Percentiles rank a stretch among this genome's conserved stretches.
Evolutionary conservation across 2,113 vertebrate species (phyloP).

Genomic region (Capricornis sumatraensis): DNA sequence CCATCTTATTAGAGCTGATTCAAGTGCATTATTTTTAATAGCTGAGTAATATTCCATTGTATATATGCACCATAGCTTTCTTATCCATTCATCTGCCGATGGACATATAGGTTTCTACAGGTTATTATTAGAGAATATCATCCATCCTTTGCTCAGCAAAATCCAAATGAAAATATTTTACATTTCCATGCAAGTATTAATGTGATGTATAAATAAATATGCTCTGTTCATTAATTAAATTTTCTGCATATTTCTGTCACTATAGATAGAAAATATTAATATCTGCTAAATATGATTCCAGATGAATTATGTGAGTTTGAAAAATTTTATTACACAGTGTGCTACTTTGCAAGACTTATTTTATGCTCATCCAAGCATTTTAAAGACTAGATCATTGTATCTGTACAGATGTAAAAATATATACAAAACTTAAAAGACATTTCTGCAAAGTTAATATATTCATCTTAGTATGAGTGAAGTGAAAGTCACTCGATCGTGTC

Average conservation of each 20-base stretch:
- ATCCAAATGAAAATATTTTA: conserved; percentile 37
- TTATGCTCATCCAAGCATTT: background rate
- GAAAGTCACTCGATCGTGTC: background rate
- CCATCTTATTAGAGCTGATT: background rate
- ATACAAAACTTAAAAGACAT: background rate
- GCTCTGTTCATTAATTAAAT: background rate
- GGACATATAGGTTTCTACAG: background rate
- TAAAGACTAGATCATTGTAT: background rate
- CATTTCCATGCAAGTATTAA: conserved; percentile 10
- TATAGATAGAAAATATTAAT: background rate
- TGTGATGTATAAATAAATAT: background rate
- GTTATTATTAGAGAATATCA: conserved; percentile 10
- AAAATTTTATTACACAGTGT: background rate
- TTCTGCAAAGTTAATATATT: background rate
- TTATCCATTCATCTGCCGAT: background rate
- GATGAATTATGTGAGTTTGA: background rate
- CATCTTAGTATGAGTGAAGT: background rate
- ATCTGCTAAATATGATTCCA: background rate
- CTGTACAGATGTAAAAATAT: background rate
- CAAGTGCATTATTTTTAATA: background rate
- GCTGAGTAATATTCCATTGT: background rate
- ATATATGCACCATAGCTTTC: background rate
- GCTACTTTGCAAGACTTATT: background rate
- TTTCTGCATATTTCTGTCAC: background rate
- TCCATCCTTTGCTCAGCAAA: conserved; percentile 28